Base-by-base conservation (phyloP, 2,797 vertebrate genomes). In the Labeo calbasu region DNA sequence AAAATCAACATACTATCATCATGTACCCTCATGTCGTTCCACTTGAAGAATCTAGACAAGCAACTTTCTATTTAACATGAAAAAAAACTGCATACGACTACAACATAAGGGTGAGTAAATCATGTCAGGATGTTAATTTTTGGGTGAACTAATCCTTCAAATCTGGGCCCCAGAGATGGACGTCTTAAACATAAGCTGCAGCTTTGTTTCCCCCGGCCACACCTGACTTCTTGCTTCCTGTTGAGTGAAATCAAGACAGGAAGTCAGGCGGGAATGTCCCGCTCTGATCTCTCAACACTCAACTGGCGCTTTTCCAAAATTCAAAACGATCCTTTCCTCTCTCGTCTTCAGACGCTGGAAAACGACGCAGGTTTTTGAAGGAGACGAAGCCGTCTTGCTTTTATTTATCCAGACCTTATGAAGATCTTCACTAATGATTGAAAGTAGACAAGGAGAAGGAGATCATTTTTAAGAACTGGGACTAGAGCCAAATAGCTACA, bases 401-500 rank as follows among this genome's bases (percentile, higher is more conserved):
- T 79, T 68, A 51, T 59, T 69, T 46, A 59, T 77, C 51, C 73
- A 48, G 82, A 78, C 59, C 5, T 78, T 84, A 12, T 36, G 25
- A 72, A 84, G 43, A 79, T 84, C 66, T 72, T 46, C 46, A 50
- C 40, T 63, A 36, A 71, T 72, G 76, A 78, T 50, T 46, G 55
- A 84, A 76, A 17, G 70, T 28, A 82, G 43, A 59, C 36, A 78
- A 77, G 51, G 17, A 70, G 73, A 80, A 57, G 78, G 68, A 81
- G 69, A 84, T 78, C 21, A 70, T 79, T 79, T 66, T 84, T 71
- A 79, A 79, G 68, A 19, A 66, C 76, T 84, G 66, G 83, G 75
- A 78, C n/a, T 19, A 36, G 55, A 79, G 83, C 83, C 83, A 79
- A 84, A 84, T 79, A 79, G 76, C 83, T 63, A 79, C 83, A 84